These are phyloP conservation scores for Aphidius colemani DNA, from an alignment of 2,888 invertebrate genomes.

Conservation along the genomic window DNA sequence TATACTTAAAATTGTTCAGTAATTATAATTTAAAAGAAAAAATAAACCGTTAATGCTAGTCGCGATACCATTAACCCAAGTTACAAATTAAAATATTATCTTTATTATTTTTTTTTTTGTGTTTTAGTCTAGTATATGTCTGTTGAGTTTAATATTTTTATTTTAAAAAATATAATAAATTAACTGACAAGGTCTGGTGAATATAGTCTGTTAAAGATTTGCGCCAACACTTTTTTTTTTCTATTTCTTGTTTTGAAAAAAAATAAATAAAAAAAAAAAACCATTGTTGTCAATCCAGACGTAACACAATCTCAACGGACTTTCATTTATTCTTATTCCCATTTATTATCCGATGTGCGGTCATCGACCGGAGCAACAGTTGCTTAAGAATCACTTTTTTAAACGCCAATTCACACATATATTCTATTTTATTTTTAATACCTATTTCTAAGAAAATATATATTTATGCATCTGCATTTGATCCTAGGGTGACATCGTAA, in stretches of 20 bases:
- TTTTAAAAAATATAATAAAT: too few species aligned
- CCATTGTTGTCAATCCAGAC: slow-evolving; percentile 14
- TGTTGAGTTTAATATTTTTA: too few species aligned
- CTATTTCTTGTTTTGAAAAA: too few species aligned
- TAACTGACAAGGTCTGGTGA: too few species aligned
- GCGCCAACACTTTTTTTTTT: slow-evolving; percentile 13
- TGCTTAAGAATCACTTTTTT: slow-evolving; percentile 19
- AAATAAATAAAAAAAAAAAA: too few species aligned
- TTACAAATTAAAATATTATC: too few species aligned
- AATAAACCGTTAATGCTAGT: neutral
- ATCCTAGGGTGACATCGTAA: slow-evolving; percentile 21
- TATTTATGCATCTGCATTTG: slow-evolving; percentile 17
- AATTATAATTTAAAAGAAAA: neutral
- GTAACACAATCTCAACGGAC: slow-evolving; percentile 10
- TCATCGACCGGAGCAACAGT: slow-evolving; percentile 25
- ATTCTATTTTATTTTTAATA: neutral
- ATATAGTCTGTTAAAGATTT: slow-evolving; percentile 14
- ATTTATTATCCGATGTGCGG: slow-evolving; percentile 11
- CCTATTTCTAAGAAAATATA: slow-evolving; percentile 1
- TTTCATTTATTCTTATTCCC: slow-evolving; percentile 8
- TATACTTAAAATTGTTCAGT: too few species aligned
- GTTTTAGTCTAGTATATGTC: too few species aligned
- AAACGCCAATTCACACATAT: too few species aligned
- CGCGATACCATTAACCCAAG: neutral
- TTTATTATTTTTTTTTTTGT: too few species aligned